Evolutionary conservation across 30 jellyfish, hydroid and myxozoan species (phyloP), one percentile per base, ranked within the genome.

Genomic region (Catostylus mosaicus): DNA sequence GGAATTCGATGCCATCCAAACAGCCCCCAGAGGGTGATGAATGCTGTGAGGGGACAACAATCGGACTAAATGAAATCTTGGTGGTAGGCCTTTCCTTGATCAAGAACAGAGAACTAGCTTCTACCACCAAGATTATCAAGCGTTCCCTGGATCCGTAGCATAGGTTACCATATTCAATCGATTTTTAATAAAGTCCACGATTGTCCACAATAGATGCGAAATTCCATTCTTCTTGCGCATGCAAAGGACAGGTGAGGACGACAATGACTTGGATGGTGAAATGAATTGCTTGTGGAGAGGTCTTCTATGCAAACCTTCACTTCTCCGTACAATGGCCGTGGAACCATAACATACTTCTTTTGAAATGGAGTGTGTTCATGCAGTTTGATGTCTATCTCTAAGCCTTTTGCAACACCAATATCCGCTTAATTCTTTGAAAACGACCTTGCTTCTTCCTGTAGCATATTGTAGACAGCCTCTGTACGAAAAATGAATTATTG

Each of bases 1-100:
- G 84, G 92, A 37, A 82, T 69, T 22, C 92, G 57, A 20, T 29
- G 82, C 80, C 95, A 81, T 67, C 82, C 91, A 64, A 29, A 89
- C 18, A 81, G 79, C 29, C 87, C 96, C 89, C 87, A 87, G 2
- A 6, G 30, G 7, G 33, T 56, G 72, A n/a, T 59, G 18, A 59
- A n/a, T 24, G 31, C 33, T 16, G 35, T 24, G 11, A n/a, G 7
- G 90, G 72, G n/a, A 29, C 30, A n/a, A 51, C 80, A 51, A n/a
- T 80, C 90, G 56, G 45, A 31, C 38, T 46, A 69, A 0, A 80
- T 76, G 67, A 27, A 87, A 6, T 88, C 91, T 46, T 87, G 83
- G 81, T 77, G 91, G 22, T 77, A 87, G 14, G 91, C 88, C 66
- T 43, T 76, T 30, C 88, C 79, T 54, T 60, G 84, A 47, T 87